Conservation (phyloP, 2,113 vertebrate genomes). For the Canis aureus region DNA sequence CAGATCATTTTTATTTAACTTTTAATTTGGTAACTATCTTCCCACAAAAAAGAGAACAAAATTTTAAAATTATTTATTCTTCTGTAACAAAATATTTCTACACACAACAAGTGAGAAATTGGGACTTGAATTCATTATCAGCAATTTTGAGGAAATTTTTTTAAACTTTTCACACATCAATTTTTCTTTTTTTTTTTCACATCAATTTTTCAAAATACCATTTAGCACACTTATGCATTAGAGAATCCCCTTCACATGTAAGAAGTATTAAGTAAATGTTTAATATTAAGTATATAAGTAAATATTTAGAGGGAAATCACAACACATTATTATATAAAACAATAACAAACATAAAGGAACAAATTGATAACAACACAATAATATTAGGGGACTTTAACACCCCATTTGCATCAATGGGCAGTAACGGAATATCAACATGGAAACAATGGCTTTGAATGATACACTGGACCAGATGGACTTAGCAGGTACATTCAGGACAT, state of each 20-base stretch:
- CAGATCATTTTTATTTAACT: constrained; percentile 11
- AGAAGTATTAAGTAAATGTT: not conserved
- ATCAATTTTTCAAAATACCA: not conserved
- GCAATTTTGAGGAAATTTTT: not conserved
- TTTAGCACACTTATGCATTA: not conserved
- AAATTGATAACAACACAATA: not conserved
- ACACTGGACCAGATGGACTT: not conserved
- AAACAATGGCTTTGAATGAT: not conserved
- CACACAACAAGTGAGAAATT: not conserved
- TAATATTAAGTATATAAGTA: not conserved
- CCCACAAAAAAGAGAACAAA: not conserved
- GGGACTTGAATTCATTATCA: not conserved
- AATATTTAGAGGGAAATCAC: not conserved
- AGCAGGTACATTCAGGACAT: not conserved
- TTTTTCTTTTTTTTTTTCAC: not conserved
- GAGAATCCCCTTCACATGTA: not conserved
- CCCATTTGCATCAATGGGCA: not conserved
- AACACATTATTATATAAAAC: not conserved
- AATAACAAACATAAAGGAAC: not conserved
- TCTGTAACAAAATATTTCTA: not conserved
- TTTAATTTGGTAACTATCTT: not conserved
- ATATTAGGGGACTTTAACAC: not conserved
- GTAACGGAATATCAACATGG: not conserved
- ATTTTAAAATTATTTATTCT: not conserved
- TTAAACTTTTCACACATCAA: not conserved